These are phyloP conservation scores for Galago senegalensis DNA, from an alignment of 2,797 vertebrate species.

Conservation along the genomic window DNA sequence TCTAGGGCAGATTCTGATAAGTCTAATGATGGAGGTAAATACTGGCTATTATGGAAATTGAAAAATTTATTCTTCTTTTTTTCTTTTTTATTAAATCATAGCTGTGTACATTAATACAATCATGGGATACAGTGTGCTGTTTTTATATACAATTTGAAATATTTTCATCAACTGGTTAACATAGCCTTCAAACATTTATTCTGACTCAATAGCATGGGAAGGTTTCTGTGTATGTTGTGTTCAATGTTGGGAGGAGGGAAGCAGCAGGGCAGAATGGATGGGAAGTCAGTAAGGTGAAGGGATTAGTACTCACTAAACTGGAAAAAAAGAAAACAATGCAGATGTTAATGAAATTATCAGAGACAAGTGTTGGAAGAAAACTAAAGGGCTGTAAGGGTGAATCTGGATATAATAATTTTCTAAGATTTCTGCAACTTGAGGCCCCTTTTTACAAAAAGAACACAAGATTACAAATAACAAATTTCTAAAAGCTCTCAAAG, in stretches of 20 bases:
- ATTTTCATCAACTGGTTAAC: too few species aligned
- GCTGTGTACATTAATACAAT: too few species aligned
- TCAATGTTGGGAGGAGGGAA: background rate
- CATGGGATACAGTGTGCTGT: too few species aligned
- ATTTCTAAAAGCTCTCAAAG: conserved; percentile 17
- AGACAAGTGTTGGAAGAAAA: background rate
- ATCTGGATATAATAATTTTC: background rate
- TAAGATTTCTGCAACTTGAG: background rate
- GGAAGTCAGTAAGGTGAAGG: background rate
- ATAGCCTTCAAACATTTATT: background rate
- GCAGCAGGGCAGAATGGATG: background rate
- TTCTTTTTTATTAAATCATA: too few species aligned
- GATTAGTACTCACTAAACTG: background rate
- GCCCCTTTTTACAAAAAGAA: background rate
- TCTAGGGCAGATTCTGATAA: background rate
- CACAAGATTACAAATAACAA: background rate
- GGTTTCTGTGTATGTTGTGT: background rate
- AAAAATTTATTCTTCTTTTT: background rate
- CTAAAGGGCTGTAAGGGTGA: background rate
- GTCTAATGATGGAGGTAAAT: background rate
- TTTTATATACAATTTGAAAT: too few species aligned
- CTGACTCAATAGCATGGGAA: background rate
- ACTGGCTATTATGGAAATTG: background rate
- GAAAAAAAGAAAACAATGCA: background rate
- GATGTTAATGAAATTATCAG: background rate